Evolutionary conservation across 2,888 invertebrate genomes (phyloP), one percentile per base, ranked within the genome.

Genomic region (Chouioia cunea): DNA sequence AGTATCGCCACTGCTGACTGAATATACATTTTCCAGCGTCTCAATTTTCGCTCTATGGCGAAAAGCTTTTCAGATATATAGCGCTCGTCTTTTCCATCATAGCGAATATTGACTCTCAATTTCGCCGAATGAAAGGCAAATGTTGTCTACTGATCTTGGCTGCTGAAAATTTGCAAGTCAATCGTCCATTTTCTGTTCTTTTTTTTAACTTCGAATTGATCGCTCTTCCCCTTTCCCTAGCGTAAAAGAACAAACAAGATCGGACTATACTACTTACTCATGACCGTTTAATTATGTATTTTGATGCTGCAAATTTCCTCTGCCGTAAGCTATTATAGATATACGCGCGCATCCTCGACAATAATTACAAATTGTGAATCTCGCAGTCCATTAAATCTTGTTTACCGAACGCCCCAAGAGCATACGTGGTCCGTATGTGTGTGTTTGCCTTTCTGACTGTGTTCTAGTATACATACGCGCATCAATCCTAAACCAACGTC

Each of bases 331-430:
- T 36, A 6, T 18, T 50, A 50, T 59, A 65, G 18, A 15, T 54
- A 50, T 54, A 48, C 59, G 43, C 48, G 36, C 12, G 18, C 48
- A 48, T 20, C 48, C 23, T 16, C 36, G 18, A 50, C 59, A 65
- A 65, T 70, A 56, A 70, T 70, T 62, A 18, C 65, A 56, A 65
- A 62, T 70, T 65, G 65, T 52, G 65, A 65, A 52, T 54, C 22
- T 16, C 12, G 18, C 50, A 48, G 60, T 50, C 57, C 62, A 65
- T 65, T 70, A 64, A 69, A 69, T 53, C 22, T 15, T 53, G 64
- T 54, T 57, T 56, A 47, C 18, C 48, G 16, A 50, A 27, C 44
- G 50, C 10, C 6, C 27, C 6, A 36, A 6, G 36, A 36, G 50
- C 44, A 20, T n/a, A n/a, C n/a, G n/a, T n/a, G n/a, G n/a, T n/a